Conservation (phyloP, 1,140 invertebrate species). For the Trinorchestia longiramus region DNA sequence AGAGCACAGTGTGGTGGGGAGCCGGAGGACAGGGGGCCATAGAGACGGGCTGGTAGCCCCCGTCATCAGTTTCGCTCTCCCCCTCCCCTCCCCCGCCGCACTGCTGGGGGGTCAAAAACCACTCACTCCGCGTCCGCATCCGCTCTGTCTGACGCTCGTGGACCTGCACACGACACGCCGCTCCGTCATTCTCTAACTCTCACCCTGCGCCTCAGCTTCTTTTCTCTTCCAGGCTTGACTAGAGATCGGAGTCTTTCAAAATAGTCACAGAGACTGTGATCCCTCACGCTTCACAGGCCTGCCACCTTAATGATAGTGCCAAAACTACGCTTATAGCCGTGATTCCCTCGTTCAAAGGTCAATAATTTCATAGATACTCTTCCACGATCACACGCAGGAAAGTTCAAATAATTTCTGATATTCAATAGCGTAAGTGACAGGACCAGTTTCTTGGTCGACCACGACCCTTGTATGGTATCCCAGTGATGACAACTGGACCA, state of each 20-base stretch:
- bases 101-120: conserved; percentile 84
- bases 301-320: too few relatives aligned
- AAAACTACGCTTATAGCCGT: too few relatives aligned
- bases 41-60: conserved; percentile 8
- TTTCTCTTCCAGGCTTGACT: not conserved
- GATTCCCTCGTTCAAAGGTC: too few relatives aligned
- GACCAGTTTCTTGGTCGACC: too few relatives aligned
- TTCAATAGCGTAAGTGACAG: too few relatives aligned
- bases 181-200: not conserved
- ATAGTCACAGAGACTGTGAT: not conserved
- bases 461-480: too few relatives aligned
- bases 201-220: not conserved
- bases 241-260: not conserved
- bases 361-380: too few relatives aligned
- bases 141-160: conserved; percentile 92
- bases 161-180: conserved; percentile 76
- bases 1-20: conserved; percentile 57
- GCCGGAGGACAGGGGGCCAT: not conserved
- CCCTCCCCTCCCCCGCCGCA: conserved; percentile 22
- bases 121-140: conserved; percentile 93
- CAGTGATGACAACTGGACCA: too few relatives aligned
- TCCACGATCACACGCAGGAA: too few relatives aligned
- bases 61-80: not conserved
- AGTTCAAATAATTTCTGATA: too few relatives aligned
- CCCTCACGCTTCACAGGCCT: too few relatives aligned